Base-by-base conservation (phyloP, 2,888 invertebrate genomes). In the Sarcophaga caerulescens region DNA sequence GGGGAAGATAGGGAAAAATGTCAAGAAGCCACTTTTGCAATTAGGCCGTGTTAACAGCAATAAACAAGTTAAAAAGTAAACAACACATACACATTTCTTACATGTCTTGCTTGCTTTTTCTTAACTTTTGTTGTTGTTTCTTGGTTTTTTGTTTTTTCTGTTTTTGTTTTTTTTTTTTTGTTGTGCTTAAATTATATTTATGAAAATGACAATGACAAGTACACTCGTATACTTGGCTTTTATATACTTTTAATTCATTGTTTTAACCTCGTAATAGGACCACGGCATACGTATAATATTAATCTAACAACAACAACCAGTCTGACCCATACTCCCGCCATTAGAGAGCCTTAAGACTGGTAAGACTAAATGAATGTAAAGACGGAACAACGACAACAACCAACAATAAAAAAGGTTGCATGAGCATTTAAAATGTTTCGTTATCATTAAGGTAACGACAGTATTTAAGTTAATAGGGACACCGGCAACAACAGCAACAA, bases 391-490 rank as follows among this genome's bases (percentile, higher is more conserved):
- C 35, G 8, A 35, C 35, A 35, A 2, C 10, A 35, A 35, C 35
- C 8, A 35, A 2, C 35, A 47, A 66, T 25, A 77, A 71, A 81
- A 84, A 84, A 81, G 86, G 86, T 66, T 85, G 77, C 83, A 90
- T 89, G 90, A 63, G 85, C 52, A 14, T 85, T 80, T 83, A 83
- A 52, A 14, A 80, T 80, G 84, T 81, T 86, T 81, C 69, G 44
- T 76, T 77, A 73, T 90, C 91, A 91, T 91, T 91, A 91, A 91
- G 89, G 88, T 91, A 91, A 90, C 91, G 92, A 91, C 92, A 86
- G 86, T 86, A 90, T 92, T 91, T 91, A 91, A 90, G 91, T 91
- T 92, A 92, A 91, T 92, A 91, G 91, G 90, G 88, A 88, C 88
- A 88, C 87, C 84, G 87, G 81, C 81, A 73, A 47, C 77, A 79